Evolutionary conservation across 2,113 vertebrate genomes (phyloP).

Genomic region (Myxocyprinus asiaticus): DNA sequence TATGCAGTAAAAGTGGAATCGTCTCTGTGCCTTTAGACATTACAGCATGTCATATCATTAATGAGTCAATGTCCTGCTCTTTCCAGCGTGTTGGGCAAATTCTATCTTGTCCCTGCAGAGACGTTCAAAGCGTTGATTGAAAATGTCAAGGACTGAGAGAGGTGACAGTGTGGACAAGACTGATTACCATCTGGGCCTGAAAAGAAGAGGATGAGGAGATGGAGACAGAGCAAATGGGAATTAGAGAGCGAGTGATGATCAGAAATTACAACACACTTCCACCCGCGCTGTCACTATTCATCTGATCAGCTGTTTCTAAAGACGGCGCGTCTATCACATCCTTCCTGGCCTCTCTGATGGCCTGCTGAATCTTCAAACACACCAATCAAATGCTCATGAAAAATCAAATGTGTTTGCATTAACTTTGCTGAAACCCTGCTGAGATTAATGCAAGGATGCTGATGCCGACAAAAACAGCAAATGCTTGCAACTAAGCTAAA

Average conservation of each 20-base stretch:
- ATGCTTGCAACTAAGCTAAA: too few relatives aligned
- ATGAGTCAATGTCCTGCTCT: slow-evolving; percentile 49
- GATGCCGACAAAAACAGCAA: background rate
- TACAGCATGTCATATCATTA: slow-evolving; percentile 40
- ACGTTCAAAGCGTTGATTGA: slow-evolving; percentile 24
- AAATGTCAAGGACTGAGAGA: slow-evolving; percentile 62
- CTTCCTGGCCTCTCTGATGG: slow-evolving; percentile 5
- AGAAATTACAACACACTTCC: slow-evolving; percentile 35
- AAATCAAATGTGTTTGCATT: background rate
- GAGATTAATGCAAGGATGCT: background rate
- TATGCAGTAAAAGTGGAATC: slow-evolving; percentile 37
- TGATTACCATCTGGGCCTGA: slow-evolving; percentile 49
- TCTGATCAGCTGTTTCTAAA: too few relatives aligned
- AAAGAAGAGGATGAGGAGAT: background rate
- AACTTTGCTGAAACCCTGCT: background rate
- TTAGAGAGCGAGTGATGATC: slow-evolving; percentile 8
- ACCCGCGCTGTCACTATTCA: too few relatives aligned
- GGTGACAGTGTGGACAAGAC: slow-evolving; percentile 54
- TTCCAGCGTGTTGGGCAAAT: slow-evolving; percentile 41
- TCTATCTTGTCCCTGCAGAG: slow-evolving; percentile 34
- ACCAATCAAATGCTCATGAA: background rate
- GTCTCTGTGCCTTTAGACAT: slow-evolving; percentile 44
- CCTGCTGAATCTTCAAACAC: background rate
- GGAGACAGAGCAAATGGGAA: background rate
- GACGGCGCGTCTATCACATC: background rate